phyloP scores from a whole-genome alignment of 2,113 vertebrate genomes.

The Mustela lutreola region DNA sequence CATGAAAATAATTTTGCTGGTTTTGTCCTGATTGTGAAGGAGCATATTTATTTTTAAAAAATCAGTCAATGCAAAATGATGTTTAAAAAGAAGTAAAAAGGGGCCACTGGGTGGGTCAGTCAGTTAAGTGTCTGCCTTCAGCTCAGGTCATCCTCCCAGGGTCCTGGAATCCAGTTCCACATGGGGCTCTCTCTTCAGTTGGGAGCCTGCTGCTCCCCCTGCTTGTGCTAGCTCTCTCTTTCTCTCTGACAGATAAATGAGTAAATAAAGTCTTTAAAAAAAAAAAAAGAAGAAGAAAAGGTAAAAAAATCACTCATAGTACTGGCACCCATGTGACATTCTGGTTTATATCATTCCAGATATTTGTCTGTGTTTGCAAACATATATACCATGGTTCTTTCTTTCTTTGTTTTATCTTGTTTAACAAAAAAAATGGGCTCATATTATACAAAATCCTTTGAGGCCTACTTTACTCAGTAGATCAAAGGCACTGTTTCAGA shows the following conservation, averaged over 20 bases:
- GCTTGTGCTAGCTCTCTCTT: not conserved
- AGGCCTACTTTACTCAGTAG: not conserved
- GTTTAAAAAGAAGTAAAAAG: conserved; percentile 19
- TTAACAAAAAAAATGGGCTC: not conserved
- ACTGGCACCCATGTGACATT: not conserved
- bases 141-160: not conserved
- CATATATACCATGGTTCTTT: not conserved
- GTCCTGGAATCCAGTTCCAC: not conserved
- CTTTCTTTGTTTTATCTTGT: not conserved
- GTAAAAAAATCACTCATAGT: conserved; percentile 1
- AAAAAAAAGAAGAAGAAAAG: not conserved
- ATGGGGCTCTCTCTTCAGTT: too few species aligned
- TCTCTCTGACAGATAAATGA: not conserved
- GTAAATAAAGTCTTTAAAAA: not conserved
- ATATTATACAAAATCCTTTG: not conserved
- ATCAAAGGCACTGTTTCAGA: not conserved
- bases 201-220: not conserved
- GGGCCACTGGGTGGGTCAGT: not conserved
- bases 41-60: not conserved
- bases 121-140: not conserved
- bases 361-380: not conserved
- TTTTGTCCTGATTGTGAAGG: not conserved
- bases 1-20: conserved; percentile 12
- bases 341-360: not conserved
- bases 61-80: not conserved